phyloP scores from a whole-genome alignment of 92 coral and sea anemone species.

The Porites rus region DNA sequence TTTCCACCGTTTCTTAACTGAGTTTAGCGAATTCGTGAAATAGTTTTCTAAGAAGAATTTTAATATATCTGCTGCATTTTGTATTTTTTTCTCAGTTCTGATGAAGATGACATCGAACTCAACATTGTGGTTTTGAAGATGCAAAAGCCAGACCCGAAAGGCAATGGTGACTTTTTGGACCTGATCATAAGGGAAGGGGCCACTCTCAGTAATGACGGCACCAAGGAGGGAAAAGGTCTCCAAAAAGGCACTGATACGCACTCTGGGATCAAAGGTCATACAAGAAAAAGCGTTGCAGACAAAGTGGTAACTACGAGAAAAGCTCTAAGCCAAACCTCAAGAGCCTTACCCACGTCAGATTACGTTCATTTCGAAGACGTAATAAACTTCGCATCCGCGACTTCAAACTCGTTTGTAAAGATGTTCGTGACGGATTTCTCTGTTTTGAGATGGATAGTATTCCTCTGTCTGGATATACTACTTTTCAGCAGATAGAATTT shows the following conservation, averaged over 20 bases:
- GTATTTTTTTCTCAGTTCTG: slow-evolving; percentile 2
- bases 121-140: slow-evolving; percentile 18
- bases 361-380: not conserved
- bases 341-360: not conserved
- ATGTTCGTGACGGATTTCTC: not conserved
- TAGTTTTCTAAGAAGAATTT: too few relatives aligned
- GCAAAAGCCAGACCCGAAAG: slow-evolving; percentile 6
- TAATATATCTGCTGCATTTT: not conserved
- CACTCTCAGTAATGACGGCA: not conserved
- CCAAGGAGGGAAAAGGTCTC: not conserved
- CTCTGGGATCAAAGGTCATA: not conserved
- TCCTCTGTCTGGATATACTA: slow-evolving; percentile 30
- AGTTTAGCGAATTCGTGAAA: too few relatives aligned
- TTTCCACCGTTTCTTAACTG: too few relatives aligned
- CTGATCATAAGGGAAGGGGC: not conserved
- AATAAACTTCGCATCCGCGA: too few relatives aligned
- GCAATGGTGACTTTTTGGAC: not conserved
- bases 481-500: slow-evolving; percentile 30
- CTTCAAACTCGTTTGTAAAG: not conserved
- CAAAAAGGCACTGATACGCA: not conserved
- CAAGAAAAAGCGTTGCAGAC: not conserved
- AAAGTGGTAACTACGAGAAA: not conserved
- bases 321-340: too few relatives aligned
- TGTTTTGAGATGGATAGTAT: not conserved
- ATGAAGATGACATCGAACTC: slow-evolving; percentile 6